Conservation (phyloP, 2,113 vertebrate species). For the Nothobranchius kuhntae region DNA sequence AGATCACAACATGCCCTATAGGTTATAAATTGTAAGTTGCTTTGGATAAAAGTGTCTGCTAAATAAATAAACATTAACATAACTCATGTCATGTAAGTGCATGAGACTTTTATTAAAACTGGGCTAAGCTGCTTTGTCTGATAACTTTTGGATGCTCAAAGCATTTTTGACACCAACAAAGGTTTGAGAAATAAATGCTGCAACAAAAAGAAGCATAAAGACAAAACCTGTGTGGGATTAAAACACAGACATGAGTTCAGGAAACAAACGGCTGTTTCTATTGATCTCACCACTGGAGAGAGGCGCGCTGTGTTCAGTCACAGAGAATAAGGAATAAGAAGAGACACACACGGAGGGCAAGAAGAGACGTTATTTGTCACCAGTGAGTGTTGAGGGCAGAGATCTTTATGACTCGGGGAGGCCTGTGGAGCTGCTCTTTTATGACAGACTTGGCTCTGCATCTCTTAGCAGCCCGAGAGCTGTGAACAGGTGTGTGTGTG, state of each 20-base stretch:
- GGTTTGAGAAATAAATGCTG: constrained; percentile 15
- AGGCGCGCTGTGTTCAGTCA: constrained; percentile 2
- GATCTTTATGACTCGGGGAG: constrained; percentile 55
- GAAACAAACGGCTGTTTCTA: constrained; percentile 25
- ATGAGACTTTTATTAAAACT: constrained; percentile 5
- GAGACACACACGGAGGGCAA: constrained; percentile 18
- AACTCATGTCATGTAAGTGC: neutral
- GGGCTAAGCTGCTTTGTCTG: constrained; percentile 2
- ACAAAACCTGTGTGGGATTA: constrained; percentile 27
- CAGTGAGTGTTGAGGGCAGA: constrained; percentile 37
- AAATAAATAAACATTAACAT: no score
- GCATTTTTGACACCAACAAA: constrained; percentile 9
- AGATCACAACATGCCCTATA: no score
- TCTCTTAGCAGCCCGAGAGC: constrained; percentile 23
- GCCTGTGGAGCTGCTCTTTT: constrained; percentile 61
- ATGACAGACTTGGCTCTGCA: constrained; percentile 38
- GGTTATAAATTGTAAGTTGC: no score
- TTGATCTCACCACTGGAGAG: constrained; percentile 6
- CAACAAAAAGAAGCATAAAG: constrained; percentile 13
- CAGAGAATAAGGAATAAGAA: constrained; percentile 34
- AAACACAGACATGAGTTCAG: neutral
- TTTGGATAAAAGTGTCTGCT: no score
- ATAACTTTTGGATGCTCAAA: constrained; percentile 11
- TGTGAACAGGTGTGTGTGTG: constrained; percentile 2
- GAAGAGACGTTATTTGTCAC: constrained; percentile 49